Evolutionary conservation across 2,888 invertebrate species (phyloP).

Genomic region (Acanthosepion esculentum): DNA sequence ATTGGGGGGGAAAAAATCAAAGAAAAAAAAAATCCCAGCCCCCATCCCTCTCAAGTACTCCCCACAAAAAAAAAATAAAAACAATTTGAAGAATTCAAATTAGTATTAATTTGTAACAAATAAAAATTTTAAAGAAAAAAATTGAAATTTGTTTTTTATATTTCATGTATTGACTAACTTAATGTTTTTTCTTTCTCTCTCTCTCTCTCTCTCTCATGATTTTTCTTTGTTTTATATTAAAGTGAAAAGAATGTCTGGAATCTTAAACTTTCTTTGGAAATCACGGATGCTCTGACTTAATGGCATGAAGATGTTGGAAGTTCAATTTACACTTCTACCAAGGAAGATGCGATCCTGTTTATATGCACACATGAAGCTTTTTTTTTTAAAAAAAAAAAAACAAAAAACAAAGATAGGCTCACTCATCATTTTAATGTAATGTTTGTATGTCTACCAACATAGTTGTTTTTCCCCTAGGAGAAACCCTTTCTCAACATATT

Average conservation of each 20-base stretch:
- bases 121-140: slow-evolving; percentile 45
- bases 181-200: background rate
- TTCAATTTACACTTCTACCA: too few relatives aligned
- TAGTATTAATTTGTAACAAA: slow-evolving; percentile 49
- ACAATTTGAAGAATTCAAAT: slow-evolving; percentile 42
- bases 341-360: too few relatives aligned
- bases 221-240: background rate
- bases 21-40: background rate
- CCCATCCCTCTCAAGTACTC: background rate
- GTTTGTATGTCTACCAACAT: too few relatives aligned
- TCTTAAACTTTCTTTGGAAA: too few relatives aligned
- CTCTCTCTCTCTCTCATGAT: background rate
- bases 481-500: too few relatives aligned
- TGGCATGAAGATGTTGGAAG: too few relatives aligned
- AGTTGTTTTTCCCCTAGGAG: too few relatives aligned
- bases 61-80: slow-evolving; percentile 34
- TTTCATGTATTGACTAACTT: background rate
- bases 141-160: background rate
- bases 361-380: too few relatives aligned
- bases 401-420: too few relatives aligned
- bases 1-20: background rate
- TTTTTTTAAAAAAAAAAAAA: too few relatives aligned
- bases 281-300: too few relatives aligned
- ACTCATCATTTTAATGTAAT: too few relatives aligned
- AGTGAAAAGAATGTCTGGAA: background rate